Evolutionary conservation across 2,888 invertebrate species (phyloP), one percentile per base, ranked within the genome.

Genomic region (Ommatoiulus sabulosus): DNA sequence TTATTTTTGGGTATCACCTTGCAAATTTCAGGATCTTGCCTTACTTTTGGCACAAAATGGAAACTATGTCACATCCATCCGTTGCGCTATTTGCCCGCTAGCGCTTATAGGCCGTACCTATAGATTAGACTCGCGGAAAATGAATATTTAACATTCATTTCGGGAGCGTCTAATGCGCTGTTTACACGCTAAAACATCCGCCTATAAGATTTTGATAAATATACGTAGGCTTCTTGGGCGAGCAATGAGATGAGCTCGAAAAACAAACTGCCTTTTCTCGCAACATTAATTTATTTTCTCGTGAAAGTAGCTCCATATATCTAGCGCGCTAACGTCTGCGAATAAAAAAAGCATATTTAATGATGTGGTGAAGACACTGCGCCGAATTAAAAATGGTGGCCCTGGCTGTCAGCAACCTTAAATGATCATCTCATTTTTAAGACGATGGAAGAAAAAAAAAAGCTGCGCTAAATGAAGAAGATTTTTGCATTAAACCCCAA

Each of bases 401-500:
- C 80, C 80, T 80, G 80, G 80, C 35, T 80, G 80, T 80, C 80
- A 80, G 80, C 12, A 35, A 20, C 80, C 80, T 20, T 80, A 80
- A 80, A 80, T 20, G 80, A 80, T 80, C 80, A 80, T 80, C 35
- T 80, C 80, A 80, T 80, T 80, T 80, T 80, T 12, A 12, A 20
- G 3, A 8, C 3, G 24, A 8, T 57, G 24, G 12, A 12, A 80
- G 35, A 80, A 80, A 35, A 52, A 17, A 52, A 52, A 17, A 46
- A 46, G 46, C 52, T 80, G 80, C n/a, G 35, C 35, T 3, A 10
- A 80, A 80, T 80, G 80, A n/a, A 80, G 72, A 80, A 80, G 80
- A 80, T 80, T 80, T 80, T 35, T 80, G 80, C 80, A 80, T 80
- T 80, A 80, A 80, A 80, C 80, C 35, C 80, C 80, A 80, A 80